A percentile compares a stretch with the other conserved stretches of the same genome.
phyloP scores from a whole-genome alignment of 2,113 vertebrate species.

The Centropus bengalensis region DNA sequence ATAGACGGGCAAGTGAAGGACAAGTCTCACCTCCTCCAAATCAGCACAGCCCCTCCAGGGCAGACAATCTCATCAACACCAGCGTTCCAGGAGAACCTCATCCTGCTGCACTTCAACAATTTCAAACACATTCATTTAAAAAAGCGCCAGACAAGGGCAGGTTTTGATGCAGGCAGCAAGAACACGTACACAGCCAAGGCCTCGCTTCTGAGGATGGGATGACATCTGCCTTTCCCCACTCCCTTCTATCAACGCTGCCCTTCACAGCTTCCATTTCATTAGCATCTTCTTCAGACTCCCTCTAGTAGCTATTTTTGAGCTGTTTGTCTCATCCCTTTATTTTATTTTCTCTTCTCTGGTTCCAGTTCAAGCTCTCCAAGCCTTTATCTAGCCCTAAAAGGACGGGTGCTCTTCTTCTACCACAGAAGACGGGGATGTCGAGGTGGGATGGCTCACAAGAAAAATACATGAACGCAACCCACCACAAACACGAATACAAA shows the following conservation, averaged over 20 bases:
- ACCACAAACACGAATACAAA: not conserved
- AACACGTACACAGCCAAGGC: not conserved
- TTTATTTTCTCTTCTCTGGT: not conserved
- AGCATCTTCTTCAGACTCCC: not conserved
- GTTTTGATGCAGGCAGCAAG: constrained; percentile 2
- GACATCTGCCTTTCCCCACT: not conserved
- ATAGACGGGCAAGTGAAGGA: not conserved
- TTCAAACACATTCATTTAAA: not conserved
- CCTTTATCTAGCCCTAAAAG: not conserved
- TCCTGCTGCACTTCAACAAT: not conserved
- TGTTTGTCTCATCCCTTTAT: not conserved
- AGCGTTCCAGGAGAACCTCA: not conserved
- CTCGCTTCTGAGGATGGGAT: not conserved
- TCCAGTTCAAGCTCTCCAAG: not conserved
- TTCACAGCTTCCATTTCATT: not conserved
- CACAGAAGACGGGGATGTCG: not conserved
- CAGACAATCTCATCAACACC: not conserved
- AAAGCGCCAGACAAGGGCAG: constrained; percentile 8
- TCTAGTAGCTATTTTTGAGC: not conserved
- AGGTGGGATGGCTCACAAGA: not conserved
- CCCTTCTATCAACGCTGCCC: not conserved
- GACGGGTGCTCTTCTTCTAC: not conserved
- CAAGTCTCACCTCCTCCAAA: not conserved
- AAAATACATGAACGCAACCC: not conserved
- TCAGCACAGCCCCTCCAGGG: fast-evolving